Conservation (phyloP, 2,888 invertebrate species). For the Hemicrepidius hirtus region DNA sequence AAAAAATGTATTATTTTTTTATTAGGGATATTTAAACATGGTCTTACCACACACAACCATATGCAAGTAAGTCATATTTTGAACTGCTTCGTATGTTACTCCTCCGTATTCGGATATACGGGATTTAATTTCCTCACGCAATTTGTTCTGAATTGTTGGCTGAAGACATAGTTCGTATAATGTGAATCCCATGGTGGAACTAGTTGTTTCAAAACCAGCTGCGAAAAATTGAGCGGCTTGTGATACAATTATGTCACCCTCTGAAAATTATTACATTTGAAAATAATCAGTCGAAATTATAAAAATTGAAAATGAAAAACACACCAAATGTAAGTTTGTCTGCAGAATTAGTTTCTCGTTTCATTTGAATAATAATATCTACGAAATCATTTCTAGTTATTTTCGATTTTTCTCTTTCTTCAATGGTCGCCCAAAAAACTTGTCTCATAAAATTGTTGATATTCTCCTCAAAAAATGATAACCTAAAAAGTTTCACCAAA, state of each 20-base stretch:
- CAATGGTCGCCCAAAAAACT: slow-evolving; percentile 64
- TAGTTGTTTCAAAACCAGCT: slow-evolving; percentile 78
- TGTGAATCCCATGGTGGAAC: slow-evolving; percentile 75
- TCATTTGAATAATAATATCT: slow-evolving; percentile 58
- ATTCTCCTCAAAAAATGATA: slow-evolving; percentile 60
- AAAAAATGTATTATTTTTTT: neutral
- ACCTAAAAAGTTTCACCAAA: slow-evolving; percentile 57
- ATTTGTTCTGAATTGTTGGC: slow-evolving; percentile 73
- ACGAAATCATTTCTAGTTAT: slow-evolving; percentile 65
- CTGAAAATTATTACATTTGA: slow-evolving; percentile 62
- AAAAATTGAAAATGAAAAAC: neutral
- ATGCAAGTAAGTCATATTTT: slow-evolving; percentile 76
- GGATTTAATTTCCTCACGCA: slow-evolving; percentile 73
- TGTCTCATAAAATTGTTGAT: slow-evolving; percentile 61
- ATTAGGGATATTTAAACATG: neutral
- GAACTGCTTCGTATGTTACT: slow-evolving; percentile 74
- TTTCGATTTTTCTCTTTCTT: slow-evolving; percentile 57
- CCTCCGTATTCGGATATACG: slow-evolving; percentile 66
- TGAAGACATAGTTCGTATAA: slow-evolving; percentile 75
- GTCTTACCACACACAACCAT: slow-evolving; percentile 75
- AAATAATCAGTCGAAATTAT: no score
- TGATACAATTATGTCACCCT: slow-evolving; percentile 75
- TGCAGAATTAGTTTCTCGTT: neutral
- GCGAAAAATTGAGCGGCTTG: slow-evolving; percentile 77
- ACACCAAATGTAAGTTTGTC: slow-evolving; percentile 12